Evolutionary conservation across 2,888 invertebrate species (phyloP).

Genomic region (Drosophila phalerata): DNA sequence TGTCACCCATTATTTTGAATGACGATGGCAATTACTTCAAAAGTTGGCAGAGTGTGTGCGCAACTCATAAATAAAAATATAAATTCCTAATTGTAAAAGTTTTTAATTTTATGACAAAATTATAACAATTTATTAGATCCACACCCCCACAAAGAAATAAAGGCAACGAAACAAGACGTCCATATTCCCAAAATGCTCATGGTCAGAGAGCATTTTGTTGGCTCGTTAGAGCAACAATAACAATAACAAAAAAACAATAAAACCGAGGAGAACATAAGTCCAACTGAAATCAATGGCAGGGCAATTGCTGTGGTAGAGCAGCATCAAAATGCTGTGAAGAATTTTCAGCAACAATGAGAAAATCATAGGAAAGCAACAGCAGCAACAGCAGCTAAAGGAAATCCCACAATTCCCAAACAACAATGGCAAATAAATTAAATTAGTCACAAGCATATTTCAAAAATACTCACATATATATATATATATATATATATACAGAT

Average conservation of each 20-base stretch:
- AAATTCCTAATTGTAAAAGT: slow-evolving; percentile 71
- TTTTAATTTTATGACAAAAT: slow-evolving; percentile 74
- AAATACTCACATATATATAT: slow-evolving; percentile 42
- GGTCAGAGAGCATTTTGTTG: slow-evolving; percentile 45
- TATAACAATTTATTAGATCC: slow-evolving; percentile 62
- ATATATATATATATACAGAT: neutral
- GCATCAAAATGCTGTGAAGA: slow-evolving; percentile 52
- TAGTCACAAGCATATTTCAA: slow-evolving; percentile 80
- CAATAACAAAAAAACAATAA: slow-evolving; percentile 19
- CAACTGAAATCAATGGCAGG: slow-evolving; percentile 66
- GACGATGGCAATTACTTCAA: slow-evolving; percentile 50
- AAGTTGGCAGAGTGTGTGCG: slow-evolving; percentile 35
- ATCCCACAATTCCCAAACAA: slow-evolving; percentile 75
- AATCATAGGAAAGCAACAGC: slow-evolving; percentile 49
- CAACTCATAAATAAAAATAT: slow-evolving; percentile 65
- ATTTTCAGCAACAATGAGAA: slow-evolving; percentile 63
- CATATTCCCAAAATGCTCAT: slow-evolving; percentile 32
- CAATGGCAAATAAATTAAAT: slow-evolving; percentile 79
- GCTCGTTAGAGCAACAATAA: slow-evolving; percentile 45
- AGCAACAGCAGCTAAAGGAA: slow-evolving; percentile 52
- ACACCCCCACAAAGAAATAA: neutral
- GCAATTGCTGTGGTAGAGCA: slow-evolving; percentile 57
- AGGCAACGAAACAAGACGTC: slow-evolving; percentile 11
- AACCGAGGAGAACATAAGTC: slow-evolving; percentile 16
- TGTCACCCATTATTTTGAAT: slow-evolving; percentile 30